Conservation (phyloP, 1,140 invertebrate genomes). For the Papilio xuthus region DNA sequence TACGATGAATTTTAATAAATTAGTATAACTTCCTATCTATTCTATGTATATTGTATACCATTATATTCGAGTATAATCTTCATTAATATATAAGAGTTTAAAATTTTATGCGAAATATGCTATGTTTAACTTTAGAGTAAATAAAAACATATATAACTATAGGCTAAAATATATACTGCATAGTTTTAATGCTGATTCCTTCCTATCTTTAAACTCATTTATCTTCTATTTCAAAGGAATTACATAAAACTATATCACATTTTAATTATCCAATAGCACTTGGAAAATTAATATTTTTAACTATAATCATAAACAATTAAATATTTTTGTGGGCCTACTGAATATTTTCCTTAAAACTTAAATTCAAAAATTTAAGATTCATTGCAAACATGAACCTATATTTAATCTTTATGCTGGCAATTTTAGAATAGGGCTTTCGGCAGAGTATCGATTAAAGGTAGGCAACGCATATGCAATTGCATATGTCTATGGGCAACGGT, state of each 20-base stretch:
- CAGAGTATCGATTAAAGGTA: not conserved
- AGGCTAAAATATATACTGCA: conserved; percentile 28
- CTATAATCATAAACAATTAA: not conserved
- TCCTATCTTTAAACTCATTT: conserved; percentile 31
- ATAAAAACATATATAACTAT: conserved; percentile 24
- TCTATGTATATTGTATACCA: conserved; percentile 34
- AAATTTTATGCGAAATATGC: conserved; percentile 35
- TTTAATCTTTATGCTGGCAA: not conserved
- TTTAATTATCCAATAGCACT: conserved; percentile 12
- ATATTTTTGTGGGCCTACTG: conserved; percentile 1
- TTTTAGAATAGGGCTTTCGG: not conserved
- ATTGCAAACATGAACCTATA: too few species aligned
- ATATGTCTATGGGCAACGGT: too few species aligned
- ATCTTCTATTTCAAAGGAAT: conserved; percentile 23
- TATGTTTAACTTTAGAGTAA: conserved; percentile 35
- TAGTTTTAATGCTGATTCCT: conserved; percentile 36
- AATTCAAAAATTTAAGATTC: not conserved
- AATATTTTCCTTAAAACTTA: not conserved
- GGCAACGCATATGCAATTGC: too few species aligned
- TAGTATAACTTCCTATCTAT: conserved; percentile 36
- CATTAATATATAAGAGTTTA: conserved; percentile 32
- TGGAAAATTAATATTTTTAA: conserved; percentile 3
- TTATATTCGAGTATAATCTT: conserved; percentile 36
- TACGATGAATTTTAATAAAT: conserved; percentile 22
- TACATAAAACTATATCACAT: not conserved